These are phyloP conservation scores for Taeniopygia guttata DNA, from an alignment of 2,797 vertebrate genomes.

Conservation along the genomic window DNA sequence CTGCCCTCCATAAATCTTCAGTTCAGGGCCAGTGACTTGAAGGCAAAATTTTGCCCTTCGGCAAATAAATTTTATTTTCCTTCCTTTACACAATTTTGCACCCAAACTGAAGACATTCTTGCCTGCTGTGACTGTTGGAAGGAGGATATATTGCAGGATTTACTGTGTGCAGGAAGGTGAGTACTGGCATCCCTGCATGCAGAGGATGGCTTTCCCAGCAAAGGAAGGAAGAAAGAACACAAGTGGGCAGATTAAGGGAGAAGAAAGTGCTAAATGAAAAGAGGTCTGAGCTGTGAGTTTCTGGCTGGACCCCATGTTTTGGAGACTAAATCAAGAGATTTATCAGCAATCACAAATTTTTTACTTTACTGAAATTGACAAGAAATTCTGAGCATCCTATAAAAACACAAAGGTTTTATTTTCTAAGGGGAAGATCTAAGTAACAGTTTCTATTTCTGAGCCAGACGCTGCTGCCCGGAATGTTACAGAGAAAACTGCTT, in stretches of 20 bases:
- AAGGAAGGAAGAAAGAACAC: not conserved
- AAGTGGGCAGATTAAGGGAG: not conserved
- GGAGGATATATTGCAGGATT: not conserved
- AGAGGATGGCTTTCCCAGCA: not conserved
- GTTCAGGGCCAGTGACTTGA: constrained; percentile 21
- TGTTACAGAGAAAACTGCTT: not conserved
- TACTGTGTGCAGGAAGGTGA: not conserved
- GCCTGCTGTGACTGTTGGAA: not conserved
- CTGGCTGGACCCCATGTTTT: not conserved
- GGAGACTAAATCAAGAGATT: not conserved
- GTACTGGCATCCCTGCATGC: not conserved
- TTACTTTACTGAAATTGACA: not conserved
- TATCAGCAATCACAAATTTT: not conserved
- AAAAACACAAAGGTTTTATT: not conserved
- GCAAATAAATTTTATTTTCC: constrained; percentile 37
- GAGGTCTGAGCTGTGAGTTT: not conserved
- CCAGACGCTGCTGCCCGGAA: not conserved
- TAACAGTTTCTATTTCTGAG: not conserved
- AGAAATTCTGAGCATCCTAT: not conserved
- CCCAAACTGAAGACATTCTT: not conserved
- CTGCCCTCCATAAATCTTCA: constrained; percentile 7
- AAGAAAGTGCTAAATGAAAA: not conserved
- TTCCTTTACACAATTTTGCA: constrained; percentile 13
- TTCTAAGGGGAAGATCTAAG: not conserved
- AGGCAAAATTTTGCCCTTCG: constrained; percentile 29